A percentile compares a stretch with the other conserved stretches of the same genome.
Conservation (phyloP, 2,113 vertebrate species). For the Embiotoca jacksoni region DNA sequence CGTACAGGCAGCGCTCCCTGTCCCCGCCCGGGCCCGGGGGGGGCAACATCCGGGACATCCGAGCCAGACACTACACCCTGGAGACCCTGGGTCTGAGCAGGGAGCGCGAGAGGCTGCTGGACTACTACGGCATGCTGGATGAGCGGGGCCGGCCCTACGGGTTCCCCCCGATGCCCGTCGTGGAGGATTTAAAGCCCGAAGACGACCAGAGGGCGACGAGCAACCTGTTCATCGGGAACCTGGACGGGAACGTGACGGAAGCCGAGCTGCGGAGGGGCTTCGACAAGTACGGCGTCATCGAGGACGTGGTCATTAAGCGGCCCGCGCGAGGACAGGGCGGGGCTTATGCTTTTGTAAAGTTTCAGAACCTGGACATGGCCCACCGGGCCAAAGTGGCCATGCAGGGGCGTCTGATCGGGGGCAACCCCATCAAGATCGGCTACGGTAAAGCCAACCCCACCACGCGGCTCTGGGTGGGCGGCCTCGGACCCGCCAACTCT, state of each 20-base stretch:
- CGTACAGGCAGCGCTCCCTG: constrained; percentile 91
- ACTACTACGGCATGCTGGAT: constrained; percentile 94
- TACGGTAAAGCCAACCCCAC: constrained; percentile 98
- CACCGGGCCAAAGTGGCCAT: constrained; percentile 97
- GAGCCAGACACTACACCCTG: constrained; percentile 88
- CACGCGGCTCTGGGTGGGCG: constrained; percentile 97
- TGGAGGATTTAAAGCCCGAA: constrained; percentile 95
- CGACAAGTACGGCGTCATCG: constrained; percentile 96
- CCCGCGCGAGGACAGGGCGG: constrained; percentile 92
- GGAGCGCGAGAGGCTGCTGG: constrained; percentile 90
- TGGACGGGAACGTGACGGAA: constrained; percentile 94
- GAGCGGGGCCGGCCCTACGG: constrained; percentile 91
- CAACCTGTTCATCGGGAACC: constrained; percentile 96
- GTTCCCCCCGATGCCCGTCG: constrained; percentile 85
- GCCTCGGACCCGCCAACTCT: constrained; percentile 92
- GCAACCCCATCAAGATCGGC: constrained; percentile 97
- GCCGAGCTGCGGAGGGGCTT: constrained; percentile 92
- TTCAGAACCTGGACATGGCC: constrained; percentile 99
- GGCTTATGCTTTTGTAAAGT: constrained; percentile 97
- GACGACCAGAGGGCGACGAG: constrained; percentile 96
- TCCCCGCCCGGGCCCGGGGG: constrained; percentile 88
- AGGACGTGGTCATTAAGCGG: constrained; percentile 97
- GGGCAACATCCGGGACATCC: constrained; percentile 86
- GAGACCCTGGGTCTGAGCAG: constrained; percentile 88
- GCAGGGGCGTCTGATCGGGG: constrained; percentile 93